Conservation (phyloP, 1,140 invertebrate species). For the Cherax destructor region DNA sequence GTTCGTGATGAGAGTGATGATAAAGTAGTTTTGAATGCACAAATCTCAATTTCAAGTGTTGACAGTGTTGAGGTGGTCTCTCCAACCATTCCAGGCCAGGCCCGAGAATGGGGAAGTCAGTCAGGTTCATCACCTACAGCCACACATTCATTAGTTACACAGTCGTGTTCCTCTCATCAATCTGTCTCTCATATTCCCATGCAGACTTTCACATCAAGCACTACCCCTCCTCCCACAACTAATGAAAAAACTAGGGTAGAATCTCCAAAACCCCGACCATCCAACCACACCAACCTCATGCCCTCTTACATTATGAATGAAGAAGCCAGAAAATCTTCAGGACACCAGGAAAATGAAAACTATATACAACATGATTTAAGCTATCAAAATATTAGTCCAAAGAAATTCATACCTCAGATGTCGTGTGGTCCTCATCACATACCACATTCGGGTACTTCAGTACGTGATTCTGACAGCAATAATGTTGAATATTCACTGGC, state of each 20-base stretch:
- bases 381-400: neutral
- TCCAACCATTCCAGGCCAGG: neutral
- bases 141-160: neutral
- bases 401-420: neutral
- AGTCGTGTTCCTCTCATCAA: neutral
- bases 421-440: constrained; percentile 5
- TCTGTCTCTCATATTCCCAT: neutral
- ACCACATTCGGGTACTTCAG: neutral
- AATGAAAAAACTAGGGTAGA: constrained; percentile 12
- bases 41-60: neutral
- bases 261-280: constrained; percentile 30
- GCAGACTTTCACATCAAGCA: neutral
- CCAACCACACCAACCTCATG: constrained; percentile 58
- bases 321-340: constrained; percentile 21
- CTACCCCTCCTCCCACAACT: neutral
- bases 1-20: neutral
- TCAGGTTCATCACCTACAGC: neutral
- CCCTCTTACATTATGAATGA: constrained; percentile 53
- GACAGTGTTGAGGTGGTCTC: neutral
- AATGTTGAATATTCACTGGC: neutral
- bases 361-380: neutral
- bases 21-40: neutral
- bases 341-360: constrained; percentile 19
- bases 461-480: neutral
- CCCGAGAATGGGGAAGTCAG: neutral